These are phyloP conservation scores for Manacus vitellinus DNA, from an alignment of 2,113 vertebrate species.

Conservation along the genomic window DNA sequence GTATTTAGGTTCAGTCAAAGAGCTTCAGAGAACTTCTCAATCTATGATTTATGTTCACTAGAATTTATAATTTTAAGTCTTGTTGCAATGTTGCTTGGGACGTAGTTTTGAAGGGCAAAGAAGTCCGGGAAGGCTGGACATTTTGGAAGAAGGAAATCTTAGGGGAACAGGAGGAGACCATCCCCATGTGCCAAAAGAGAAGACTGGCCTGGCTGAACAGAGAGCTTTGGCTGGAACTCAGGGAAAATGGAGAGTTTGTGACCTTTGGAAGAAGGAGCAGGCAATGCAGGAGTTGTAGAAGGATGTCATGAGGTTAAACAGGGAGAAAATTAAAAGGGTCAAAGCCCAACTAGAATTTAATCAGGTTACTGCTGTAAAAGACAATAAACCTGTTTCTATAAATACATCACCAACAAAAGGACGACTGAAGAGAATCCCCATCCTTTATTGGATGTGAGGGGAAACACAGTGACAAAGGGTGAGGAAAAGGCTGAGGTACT, in stretches of 20 bases:
- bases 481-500: not conserved
- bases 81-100: not conserved
- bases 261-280: not conserved
- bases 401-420: not conserved
- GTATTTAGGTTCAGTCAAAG: slow-evolving; percentile 53
- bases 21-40: slow-evolving; percentile 38
- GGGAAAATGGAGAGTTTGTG: not conserved
- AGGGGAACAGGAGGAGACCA: not conserved
- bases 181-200: not conserved
- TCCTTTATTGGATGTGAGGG: not conserved
- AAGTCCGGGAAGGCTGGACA: not conserved
- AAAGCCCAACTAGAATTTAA: not conserved
- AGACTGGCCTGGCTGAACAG: not conserved
- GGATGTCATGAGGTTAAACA: not conserved
- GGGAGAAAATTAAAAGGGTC: not conserved
- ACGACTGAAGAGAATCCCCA: not conserved
- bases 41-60: slow-evolving; percentile 3
- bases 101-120: not conserved
- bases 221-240: not conserved
- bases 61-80: not conserved
- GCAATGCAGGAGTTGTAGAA: not conserved
- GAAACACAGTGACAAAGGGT: not conserved
- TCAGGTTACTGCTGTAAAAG: not conserved
- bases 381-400: not conserved
- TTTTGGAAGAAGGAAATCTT: not conserved